Evolutionary conservation across 2,113 vertebrate genomes (phyloP).

Genomic region (Pontoporia blainvillei): DNA sequence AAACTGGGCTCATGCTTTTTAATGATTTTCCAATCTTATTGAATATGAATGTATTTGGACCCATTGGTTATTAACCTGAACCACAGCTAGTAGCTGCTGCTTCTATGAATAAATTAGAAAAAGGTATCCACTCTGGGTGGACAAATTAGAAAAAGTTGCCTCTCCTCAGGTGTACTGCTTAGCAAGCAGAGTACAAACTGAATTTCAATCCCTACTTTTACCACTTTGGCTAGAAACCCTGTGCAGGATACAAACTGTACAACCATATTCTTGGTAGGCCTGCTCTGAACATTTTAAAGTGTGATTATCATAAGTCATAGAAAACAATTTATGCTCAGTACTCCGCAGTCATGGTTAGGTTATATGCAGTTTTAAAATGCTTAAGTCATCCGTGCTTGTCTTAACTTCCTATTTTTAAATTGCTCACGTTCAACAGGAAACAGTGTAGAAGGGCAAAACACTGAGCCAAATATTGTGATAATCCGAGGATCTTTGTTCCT

Average conservation of each 20-base stretch:
- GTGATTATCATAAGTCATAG: neutral
- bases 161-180: neutral
- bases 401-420: neutral
- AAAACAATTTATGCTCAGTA: neutral
- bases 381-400: neutral
- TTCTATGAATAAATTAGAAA: neutral
- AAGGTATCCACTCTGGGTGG: neutral
- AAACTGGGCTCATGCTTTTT: neutral
- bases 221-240: neutral
- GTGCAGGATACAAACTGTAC: neutral
- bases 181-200: neutral
- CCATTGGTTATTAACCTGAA: neutral
- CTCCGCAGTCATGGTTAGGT: neutral
- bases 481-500: neutral
- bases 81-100: neutral
- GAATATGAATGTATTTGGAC: neutral
- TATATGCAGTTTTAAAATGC: constrained; percentile 13
- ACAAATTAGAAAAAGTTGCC: constrained; percentile 15
- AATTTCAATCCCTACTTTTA: neutral
- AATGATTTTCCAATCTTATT: neutral
- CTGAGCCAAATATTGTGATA: neutral
- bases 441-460: neutral
- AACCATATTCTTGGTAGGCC: neutral
- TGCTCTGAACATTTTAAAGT: neutral
- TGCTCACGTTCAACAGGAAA: neutral